Base-by-base conservation (phyloP, 2,888 invertebrate species). In the Altica lythri region DNA sequence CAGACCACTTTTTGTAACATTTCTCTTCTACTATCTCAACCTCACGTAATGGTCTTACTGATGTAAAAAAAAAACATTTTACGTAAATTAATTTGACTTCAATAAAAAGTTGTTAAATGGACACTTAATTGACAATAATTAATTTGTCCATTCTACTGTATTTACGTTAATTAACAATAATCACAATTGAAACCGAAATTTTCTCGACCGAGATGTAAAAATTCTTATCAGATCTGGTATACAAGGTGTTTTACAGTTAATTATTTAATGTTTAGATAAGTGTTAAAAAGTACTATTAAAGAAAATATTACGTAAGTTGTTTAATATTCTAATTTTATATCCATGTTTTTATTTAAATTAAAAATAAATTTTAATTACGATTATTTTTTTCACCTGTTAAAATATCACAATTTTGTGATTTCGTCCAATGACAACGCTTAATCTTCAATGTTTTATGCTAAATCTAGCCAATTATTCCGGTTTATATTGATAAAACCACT, bases 41-140 rank as follows among this genome's bases (percentile, higher is more conserved):
- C 17, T 43, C 40, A 40, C 22, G 29, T 43, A 43, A 43, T 42
- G 42, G 43, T 4, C n/a, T 10, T 16, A 22, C n/a, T 9, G 22
- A 17, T 14, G 13, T 10, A 18, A 6, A 38, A 35, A 35, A 35
- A 35, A 16, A 9, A 35, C 38, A 25, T 40, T 40, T 40, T 25
- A 25, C 40, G 8, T 22, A 47, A 48, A 48, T 38, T 48, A 29
- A 48, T 48, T 48, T 29, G 18, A 48, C 18, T 29, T 48, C 38
- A 29, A 38, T 48, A 48, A 48, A 48, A 48, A 38, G 17, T 38
- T 29, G 38, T 38, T 48, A 48, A 43, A 43, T 43, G 29, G 8
- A 17, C 30, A 48, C 37, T 38, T 48, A 48, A 48, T 48, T 48
- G 48, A 38, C 48, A 48, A 17, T 48, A 48, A 48, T 27, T 48